Evolutionary conservation across 2,888 invertebrate genomes (phyloP).

Genomic region (Cerastoderma edule): DNA sequence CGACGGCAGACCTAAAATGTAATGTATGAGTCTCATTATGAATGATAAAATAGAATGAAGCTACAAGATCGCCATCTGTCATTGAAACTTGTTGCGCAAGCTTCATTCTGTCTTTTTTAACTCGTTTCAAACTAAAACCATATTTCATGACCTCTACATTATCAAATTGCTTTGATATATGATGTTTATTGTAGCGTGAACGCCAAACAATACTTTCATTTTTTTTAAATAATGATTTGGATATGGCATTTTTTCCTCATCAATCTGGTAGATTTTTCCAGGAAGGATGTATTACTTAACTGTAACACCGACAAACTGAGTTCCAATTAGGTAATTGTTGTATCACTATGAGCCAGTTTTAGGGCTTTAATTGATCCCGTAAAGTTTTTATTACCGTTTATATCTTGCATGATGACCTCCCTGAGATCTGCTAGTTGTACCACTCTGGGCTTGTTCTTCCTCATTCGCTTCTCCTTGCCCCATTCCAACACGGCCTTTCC

Average conservation of each 20-base stretch:
- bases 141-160: not conserved
- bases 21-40: too few relatives aligned
- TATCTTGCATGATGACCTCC: not conserved
- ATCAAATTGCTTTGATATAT: not conserved
- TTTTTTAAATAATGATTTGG: too few relatives aligned
- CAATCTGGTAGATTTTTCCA: not conserved
- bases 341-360: too few relatives aligned
- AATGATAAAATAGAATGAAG: not conserved
- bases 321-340: not conserved
- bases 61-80: not conserved
- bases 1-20: not conserved
- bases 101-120: not conserved
- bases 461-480: not conserved
- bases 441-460: not conserved
- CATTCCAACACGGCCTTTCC: not conserved
- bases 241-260: too few relatives aligned
- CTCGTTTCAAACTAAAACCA: not conserved
- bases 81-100: not conserved
- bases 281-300: not conserved
- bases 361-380: too few relatives aligned
- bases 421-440: not conserved
- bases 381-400: conserved; percentile 4
- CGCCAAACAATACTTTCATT: too few relatives aligned
- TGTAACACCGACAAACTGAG: not conserved
- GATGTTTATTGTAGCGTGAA: not conserved